phyloP scores from a whole-genome alignment of 2,888 invertebrate species.

The Chorisops tibialis region DNA sequence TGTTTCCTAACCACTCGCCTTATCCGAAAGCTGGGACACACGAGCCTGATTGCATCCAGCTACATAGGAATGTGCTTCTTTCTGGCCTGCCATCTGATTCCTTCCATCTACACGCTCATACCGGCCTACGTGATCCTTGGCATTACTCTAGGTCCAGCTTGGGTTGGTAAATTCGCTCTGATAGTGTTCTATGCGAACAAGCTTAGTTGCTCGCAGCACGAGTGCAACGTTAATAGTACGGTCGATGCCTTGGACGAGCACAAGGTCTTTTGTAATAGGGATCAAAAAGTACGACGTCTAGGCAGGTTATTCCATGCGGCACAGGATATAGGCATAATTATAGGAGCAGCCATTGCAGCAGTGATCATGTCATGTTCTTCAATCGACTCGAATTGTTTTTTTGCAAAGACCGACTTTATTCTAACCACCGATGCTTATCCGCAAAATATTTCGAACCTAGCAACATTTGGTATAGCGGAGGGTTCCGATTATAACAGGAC shows the following conservation, averaged over 20 bases:
- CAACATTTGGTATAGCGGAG: not conserved
- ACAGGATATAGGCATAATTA: constrained; percentile 58
- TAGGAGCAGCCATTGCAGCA: constrained; percentile 56
- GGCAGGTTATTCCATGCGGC: constrained; percentile 57
- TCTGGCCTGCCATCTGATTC: constrained; percentile 60
- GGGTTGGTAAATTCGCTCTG: constrained; percentile 46
- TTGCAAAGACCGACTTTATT: not conserved
- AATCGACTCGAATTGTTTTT: constrained; percentile 44
- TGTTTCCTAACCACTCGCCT: constrained; percentile 55
- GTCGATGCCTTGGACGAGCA: constrained; percentile 48
- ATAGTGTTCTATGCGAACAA: constrained; percentile 48
- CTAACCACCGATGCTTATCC: not conserved
- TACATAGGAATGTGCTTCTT: constrained; percentile 60
- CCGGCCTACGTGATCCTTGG: constrained; percentile 59
- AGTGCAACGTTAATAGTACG: constrained; percentile 40
- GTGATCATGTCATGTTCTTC: constrained; percentile 51
- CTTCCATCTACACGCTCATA: constrained; percentile 55
- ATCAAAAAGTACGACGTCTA: constrained; percentile 54
- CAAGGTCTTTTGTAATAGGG: constrained; percentile 49
- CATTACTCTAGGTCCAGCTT: constrained; percentile 54
- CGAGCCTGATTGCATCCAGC: constrained; percentile 52
- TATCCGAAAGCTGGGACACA: constrained; percentile 56
- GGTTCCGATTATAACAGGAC: constrained; percentile 4
- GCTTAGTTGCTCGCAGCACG: constrained; percentile 49
- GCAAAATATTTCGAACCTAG: not conserved